These are phyloP conservation scores for Dastarcus helophoroides DNA, from an alignment of 2,888 invertebrate species.

Conservation along the genomic window DNA sequence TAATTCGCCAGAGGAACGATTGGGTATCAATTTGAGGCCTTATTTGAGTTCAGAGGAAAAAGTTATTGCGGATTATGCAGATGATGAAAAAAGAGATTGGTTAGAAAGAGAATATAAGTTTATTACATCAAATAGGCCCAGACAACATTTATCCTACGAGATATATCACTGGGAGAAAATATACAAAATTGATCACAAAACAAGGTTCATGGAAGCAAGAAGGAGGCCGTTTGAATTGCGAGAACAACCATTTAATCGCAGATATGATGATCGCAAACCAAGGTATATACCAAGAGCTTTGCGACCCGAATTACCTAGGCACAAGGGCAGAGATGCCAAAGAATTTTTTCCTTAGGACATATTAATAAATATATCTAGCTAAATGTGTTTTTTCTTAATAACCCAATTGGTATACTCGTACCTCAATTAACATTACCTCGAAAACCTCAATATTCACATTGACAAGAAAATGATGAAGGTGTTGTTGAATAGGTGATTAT, in stretches of 20 bases:
- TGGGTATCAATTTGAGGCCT: slow-evolving; percentile 56
- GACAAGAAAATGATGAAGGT: no score
- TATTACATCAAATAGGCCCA: slow-evolving; percentile 55
- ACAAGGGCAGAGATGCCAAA: slow-evolving; percentile 51
- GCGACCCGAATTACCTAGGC: slow-evolving; percentile 48
- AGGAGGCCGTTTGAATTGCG: slow-evolving; percentile 58
- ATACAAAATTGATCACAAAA: slow-evolving; percentile 62
- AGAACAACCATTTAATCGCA: slow-evolving; percentile 50
- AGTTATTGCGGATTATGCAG: slow-evolving; percentile 53
- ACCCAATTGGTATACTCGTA: no score
- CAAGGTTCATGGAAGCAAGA: slow-evolving; percentile 55
- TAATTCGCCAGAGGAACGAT: slow-evolving; percentile 52
- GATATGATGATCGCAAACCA: slow-evolving; percentile 54
- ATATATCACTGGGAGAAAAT: slow-evolving; percentile 72
- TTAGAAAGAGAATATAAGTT: slow-evolving; percentile 58
- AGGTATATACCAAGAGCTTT: slow-evolving; percentile 58
- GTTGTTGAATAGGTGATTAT: no score
- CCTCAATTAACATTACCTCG: no score
- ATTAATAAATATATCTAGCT: no score
- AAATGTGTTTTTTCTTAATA: no score
- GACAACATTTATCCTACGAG: slow-evolving; percentile 53
- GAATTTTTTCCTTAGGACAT: slow-evolving; percentile 58
- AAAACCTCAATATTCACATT: no score
- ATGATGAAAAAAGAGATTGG: slow-evolving; percentile 57
- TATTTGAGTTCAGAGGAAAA: slow-evolving; percentile 52